Conservation (phyloP, 2,888 invertebrate species). For the Lutraria lutraria region DNA sequence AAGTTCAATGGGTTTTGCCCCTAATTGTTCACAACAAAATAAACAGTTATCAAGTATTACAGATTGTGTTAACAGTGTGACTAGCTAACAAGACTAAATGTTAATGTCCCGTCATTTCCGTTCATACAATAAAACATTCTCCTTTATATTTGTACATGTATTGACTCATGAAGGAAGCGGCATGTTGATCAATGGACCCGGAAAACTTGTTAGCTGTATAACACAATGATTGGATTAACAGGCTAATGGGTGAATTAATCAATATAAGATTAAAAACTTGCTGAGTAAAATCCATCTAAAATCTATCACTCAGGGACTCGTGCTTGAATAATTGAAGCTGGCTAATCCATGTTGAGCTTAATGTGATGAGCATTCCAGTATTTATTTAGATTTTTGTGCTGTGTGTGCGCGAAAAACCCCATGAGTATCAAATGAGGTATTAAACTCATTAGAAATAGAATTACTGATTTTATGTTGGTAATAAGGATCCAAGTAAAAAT, state of each 20-base stretch:
- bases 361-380: not conserved
- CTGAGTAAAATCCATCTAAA: constrained; percentile 15
- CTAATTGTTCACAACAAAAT: no score
- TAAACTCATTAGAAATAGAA: not conserved
- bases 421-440: not conserved
- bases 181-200: constrained; percentile 21
- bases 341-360: not conserved
- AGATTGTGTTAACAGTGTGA: not conserved
- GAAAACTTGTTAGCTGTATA: constrained; percentile 3
- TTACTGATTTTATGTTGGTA: constrained; percentile 15
- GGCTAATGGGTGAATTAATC: constrained; percentile 3
- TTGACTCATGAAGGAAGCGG: not conserved
- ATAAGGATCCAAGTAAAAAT: not conserved
- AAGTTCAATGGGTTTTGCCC: no score
- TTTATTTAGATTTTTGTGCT: constrained; percentile 13
- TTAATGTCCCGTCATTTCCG: not conserved
- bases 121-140: not conserved
- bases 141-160: constrained; percentile 6
- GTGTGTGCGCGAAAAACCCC: not conserved
- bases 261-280: not conserved
- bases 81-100: not conserved
- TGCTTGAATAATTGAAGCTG: constrained; percentile 11
- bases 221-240: constrained; percentile 1
- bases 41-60: no score
- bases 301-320: not conserved